Conservation (phyloP, 92 coral and sea anemone genomes). For the Scolanthus callimorphus region DNA sequence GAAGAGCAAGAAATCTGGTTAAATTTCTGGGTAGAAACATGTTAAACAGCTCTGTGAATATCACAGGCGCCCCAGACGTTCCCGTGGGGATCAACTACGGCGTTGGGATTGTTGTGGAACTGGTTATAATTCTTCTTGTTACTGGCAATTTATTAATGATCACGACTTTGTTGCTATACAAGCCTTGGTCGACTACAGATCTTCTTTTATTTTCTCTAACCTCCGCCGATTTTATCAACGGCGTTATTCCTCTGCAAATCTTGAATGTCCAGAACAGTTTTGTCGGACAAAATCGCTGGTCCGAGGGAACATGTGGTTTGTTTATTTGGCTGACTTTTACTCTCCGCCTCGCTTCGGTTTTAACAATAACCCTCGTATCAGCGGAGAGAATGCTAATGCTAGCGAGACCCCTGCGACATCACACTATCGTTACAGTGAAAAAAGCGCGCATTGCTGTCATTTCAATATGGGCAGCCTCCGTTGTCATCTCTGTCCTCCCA, state of each 20-base stretch:
- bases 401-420: slow-evolving; percentile 73
- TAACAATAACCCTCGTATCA: slow-evolving; percentile 88
- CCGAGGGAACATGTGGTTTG: slow-evolving; percentile 52
- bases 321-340: slow-evolving; percentile 76
- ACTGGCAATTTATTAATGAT: slow-evolving; percentile 70
- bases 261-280: slow-evolving; percentile 71
- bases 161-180: slow-evolving; percentile 62
- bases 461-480: slow-evolving; percentile 60
- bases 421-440: slow-evolving; percentile 63
- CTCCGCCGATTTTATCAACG: slow-evolving; percentile 76
- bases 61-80: neutral
- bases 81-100: slow-evolving; percentile 14
- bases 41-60: neutral
- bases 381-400: slow-evolving; percentile 71
- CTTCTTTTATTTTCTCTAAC: slow-evolving; percentile 77
- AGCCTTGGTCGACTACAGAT: slow-evolving; percentile 83
- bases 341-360: slow-evolving; percentile 87
- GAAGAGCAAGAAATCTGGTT: too few relatives aligned
- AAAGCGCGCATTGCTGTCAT: slow-evolving; percentile 52
- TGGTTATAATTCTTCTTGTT: slow-evolving; percentile 46
- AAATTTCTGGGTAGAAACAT: too few relatives aligned
- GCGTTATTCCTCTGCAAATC: slow-evolving; percentile 66
- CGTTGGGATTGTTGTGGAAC: slow-evolving; percentile 68
- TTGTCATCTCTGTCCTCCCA: slow-evolving; percentile 55
- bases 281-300: slow-evolving; percentile 73